A percentile compares a stretch with the other conserved stretches of the same genome.
phyloP scores from a whole-genome alignment of 2,113 vertebrate species.

The Laticauda colubrina region DNA sequence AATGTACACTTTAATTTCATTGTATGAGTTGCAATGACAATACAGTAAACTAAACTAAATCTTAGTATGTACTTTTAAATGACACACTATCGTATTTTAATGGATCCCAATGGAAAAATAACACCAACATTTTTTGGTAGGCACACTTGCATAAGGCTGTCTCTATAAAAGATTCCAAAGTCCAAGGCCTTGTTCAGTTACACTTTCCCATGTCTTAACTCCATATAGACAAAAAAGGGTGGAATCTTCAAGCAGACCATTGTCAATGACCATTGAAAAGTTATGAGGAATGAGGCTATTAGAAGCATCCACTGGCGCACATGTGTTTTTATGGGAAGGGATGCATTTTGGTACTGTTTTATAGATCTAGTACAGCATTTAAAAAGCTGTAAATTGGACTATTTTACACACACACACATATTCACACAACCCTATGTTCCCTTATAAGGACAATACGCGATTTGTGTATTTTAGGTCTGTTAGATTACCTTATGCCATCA shows the following conservation, averaged over 20 bases:
- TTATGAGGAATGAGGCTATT: fast-evolving
- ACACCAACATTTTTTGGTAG: neutral
- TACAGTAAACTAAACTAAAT: too few species aligned
- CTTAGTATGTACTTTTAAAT: neutral
- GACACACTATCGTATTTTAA: neutral
- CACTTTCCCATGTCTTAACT: neutral
- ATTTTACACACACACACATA: neutral
- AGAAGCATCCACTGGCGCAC: fast-evolving
- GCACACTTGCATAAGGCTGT: neutral
- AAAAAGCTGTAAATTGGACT: constrained; percentile 23
- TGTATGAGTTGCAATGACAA: too few species aligned
- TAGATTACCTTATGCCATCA: constrained; percentile 39
- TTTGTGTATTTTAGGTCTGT: constrained; percentile 47
- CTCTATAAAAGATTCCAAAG: neutral
- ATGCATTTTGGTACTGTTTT: neutral
- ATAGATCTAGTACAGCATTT: constrained; percentile 20
- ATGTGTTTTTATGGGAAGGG: neutral
- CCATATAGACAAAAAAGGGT: neutral
- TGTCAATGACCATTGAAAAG: neutral
- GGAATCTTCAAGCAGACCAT: neutral
- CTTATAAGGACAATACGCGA: constrained; percentile 27
- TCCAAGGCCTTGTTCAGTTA: neutral
- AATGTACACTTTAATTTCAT: too few species aligned
- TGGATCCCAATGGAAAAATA: neutral
- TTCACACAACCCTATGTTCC: constrained; percentile 12